Conservation (phyloP, 1,140 invertebrate species). For the Scaptodrosophila lebanonensis region DNA sequence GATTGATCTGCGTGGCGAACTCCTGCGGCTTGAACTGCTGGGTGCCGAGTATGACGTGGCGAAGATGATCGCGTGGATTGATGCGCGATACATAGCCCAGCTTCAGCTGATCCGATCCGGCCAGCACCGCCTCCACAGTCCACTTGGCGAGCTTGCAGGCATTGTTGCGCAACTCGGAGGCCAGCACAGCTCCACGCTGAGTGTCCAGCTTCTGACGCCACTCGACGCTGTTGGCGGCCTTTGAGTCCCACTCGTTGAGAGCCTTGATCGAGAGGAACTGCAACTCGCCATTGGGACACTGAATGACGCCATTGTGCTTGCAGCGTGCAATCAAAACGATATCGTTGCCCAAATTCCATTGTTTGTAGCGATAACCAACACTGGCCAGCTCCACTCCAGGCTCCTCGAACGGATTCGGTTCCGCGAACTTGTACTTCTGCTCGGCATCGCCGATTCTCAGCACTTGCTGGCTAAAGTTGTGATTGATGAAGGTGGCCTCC, state of each 20-base stretch:
- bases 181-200: constrained; percentile 97
- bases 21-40: constrained; percentile 99
- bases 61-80: constrained; percentile 93
- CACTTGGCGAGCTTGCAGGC: constrained; percentile 99
- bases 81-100: constrained; percentile 98
- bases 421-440: constrained; percentile 91
- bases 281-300: constrained; percentile 91
- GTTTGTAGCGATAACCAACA: constrained; percentile 96
- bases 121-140: constrained; percentile 97
- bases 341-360: constrained; percentile 96
- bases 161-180: constrained; percentile 98
- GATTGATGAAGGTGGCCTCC: constrained; percentile 99
- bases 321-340: constrained; percentile 93
- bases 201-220: constrained; percentile 98
- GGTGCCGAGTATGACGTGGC: constrained; percentile 98
- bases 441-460: constrained; percentile 82
- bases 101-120: constrained; percentile 98
- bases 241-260: constrained; percentile 99
- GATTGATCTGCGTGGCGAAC: constrained; percentile 98
- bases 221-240: constrained; percentile 95
- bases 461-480: constrained; percentile 99
- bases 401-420: constrained; percentile 96
- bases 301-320: constrained; percentile 97
- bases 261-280: constrained; percentile 98
- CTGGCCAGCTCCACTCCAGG: constrained; percentile 94